Conservation (phyloP, 1,140 invertebrate genomes). For the Aphis craccivora region DNA sequence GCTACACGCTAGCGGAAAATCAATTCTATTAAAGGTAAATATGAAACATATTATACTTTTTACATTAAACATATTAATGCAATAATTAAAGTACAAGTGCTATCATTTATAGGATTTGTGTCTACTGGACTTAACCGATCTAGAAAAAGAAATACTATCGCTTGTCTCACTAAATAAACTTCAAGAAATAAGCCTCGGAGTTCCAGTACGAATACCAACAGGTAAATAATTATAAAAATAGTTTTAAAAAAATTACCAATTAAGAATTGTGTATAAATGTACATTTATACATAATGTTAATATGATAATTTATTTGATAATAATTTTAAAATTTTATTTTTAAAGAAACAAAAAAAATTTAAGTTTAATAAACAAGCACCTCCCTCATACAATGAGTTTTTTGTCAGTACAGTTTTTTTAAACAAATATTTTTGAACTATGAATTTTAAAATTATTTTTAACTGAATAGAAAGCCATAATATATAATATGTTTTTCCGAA, state of each 20-base stretch:
- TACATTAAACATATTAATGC: neutral
- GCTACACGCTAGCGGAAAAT: constrained; percentile 78
- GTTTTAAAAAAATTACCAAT: neutral
- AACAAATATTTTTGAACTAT: neutral
- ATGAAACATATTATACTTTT: neutral
- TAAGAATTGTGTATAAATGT: neutral
- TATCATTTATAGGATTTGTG: constrained; percentile 68
- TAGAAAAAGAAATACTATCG: constrained; percentile 81
- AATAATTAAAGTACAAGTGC: neutral
- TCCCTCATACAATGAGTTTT: neutral
- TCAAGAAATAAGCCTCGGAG: constrained; percentile 84
- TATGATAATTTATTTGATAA: neutral
- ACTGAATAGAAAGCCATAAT: neutral
- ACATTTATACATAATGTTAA: neutral
- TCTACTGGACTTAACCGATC: constrained; percentile 78
- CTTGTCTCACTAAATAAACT: constrained; percentile 86
- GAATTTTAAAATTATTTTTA: neutral
- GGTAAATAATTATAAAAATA: constrained; percentile 67
- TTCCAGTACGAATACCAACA: constrained; percentile 75
- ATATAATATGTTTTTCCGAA: neutral
- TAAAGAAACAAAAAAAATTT: neutral
- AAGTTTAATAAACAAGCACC: neutral
- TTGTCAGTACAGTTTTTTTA: neutral
- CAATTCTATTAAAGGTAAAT: constrained; percentile 70
- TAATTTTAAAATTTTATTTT: neutral